Evolutionary conservation across 2,888 invertebrate genomes (phyloP), one percentile per base, ranked within the genome.

Genomic region (Cantharis flavilabris): DNA sequence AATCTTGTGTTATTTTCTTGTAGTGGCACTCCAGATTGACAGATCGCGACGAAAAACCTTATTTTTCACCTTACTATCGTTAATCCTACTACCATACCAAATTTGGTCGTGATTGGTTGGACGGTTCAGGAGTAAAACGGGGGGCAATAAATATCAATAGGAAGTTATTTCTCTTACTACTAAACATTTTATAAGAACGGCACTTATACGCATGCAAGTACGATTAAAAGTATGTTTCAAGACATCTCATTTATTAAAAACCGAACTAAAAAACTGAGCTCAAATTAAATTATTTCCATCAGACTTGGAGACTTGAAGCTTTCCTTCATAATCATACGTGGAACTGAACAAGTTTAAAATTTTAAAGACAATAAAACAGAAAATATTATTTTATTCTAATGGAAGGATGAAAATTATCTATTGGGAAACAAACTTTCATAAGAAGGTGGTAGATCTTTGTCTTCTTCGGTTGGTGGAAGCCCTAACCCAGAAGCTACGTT

Each of bases 361-460:
- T 49, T n/a, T n/a, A 69, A 28, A 69, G 23, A 28, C 5, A 69
- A 2, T 14, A 69, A 33, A n/a, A 33, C 33, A 70, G 14, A 14
- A 49, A 20, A 72, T n/a, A 28, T 30, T 18, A 28, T 67, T 69
- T 76, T 33, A 79, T 72, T 62, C n/a, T 26, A 28, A 62, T 72
- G 71, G 18, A 18, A 71, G 13, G 1, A 9, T 9, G 3, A 13
- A 28, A 64, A 65, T 76, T 83, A 81, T 81, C 83, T 81, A 73
- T 73, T 85, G 2, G 91, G 91, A 82, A 91, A 91, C 70, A 91
- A 84, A 67, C 90, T 90, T 75, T 91, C 90, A 79, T 91, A 91
- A 62, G 90, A 90, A 7, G 91, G 91, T 2, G 91, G 91, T 75
- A 91, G 84, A 85, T 91, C 91, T 82, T 91, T 91, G 81, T 90